Base-by-base conservation (phyloP, 2,113 vertebrate species). In the Gallinago paraguaiae region DNA sequence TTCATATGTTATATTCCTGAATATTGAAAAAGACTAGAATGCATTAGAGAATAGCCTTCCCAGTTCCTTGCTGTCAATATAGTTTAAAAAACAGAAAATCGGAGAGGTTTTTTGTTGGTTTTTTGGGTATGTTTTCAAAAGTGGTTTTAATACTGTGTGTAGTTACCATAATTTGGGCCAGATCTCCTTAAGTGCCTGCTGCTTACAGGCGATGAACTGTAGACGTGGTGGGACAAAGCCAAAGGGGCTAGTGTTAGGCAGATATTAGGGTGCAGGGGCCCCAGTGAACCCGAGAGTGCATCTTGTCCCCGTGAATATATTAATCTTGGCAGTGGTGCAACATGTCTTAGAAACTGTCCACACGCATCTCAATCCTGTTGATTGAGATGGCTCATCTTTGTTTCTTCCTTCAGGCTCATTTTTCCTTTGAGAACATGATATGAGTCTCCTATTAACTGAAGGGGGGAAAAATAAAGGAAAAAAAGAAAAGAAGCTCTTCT, bases 371-470 rank as follows among this genome's bases (percentile, higher is more conserved):
- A 1, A 4, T 72, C 70, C 75, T 72, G 22, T 64, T 90, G 72
- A 31, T n/a, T 83, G 60, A 86, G 39, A 19, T 56, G 35, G 51
- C 33, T 92, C 39, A 19, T 61, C 43, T 86, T 83, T 86, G 37
- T 33, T 83, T 93, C 92, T 87, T 46, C 45, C 67, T 82, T 77
- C 45, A 85, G 89, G 90, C 79, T 86, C 22, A 25, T 82, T 90
- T 63, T 86, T 90, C 14, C 18, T 93, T 81, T 39, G 20, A 33
- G 71, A 70, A 22, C 27, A 18, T 59, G 51, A 53, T 68, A 15
- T 0, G 1, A 48, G 24, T 71, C 17, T 81, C 33, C 50, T 93
- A 46, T 10, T 70, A 77, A 48, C 33, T 31, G 67, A 68, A 81
- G 51, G 50, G 48, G 24, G 7, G 13, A 24, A 51, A 51, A 24